phyloP scores from a whole-genome alignment of 2,888 invertebrate species.

The Cryptosula pallasiana region DNA sequence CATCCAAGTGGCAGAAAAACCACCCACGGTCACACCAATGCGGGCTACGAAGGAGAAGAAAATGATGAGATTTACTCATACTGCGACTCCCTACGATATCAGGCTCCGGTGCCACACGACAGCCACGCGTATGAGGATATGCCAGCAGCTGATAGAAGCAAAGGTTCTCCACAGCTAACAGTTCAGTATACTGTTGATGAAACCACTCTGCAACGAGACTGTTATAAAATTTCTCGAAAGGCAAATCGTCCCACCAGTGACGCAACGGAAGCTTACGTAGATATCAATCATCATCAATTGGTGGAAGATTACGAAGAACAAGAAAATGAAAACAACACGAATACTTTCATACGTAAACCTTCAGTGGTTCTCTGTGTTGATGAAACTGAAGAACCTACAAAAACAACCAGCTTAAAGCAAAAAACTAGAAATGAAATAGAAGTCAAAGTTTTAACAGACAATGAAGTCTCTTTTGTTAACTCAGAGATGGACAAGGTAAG shows the following conservation, averaged over 20 bases:
- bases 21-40: neutral
- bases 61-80: neutral
- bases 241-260: neutral
- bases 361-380: neutral
- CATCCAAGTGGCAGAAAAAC: neutral
- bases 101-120: neutral
- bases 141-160: neutral
- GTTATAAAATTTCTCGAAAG: neutral
- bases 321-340: neutral
- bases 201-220: neutral
- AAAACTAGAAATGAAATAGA: no score
- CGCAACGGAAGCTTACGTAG: neutral
- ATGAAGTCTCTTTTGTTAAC: no score
- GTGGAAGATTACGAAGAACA: neutral
- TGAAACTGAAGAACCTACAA: no score
- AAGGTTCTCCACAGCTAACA: neutral
- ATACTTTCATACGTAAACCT: neutral
- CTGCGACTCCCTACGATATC: neutral
- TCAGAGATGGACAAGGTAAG: no score
- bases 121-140: conserved; percentile 7
- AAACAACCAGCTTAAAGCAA: no score
- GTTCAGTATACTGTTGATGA: neutral
- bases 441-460: no score
- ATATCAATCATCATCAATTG: no score
- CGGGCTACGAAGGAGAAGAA: neutral